These are phyloP conservation scores for Polyommatus iphigenia DNA, from an alignment of 2,888 invertebrate genomes.

Conservation along the genomic window DNA sequence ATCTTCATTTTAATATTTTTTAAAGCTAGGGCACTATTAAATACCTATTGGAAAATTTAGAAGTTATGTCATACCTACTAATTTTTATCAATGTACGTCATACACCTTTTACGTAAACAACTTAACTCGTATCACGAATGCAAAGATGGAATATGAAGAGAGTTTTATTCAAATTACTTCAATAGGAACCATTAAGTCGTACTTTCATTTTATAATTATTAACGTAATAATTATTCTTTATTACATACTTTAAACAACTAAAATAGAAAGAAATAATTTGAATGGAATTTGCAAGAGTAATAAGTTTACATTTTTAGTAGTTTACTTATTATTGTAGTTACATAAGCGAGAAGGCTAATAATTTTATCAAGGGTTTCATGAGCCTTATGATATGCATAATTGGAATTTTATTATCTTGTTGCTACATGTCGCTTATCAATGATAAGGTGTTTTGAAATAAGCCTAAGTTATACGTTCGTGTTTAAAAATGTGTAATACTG, in stretches of 20 bases:
- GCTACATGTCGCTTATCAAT: not conserved
- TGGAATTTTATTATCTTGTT: not conserved
- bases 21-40: not conserved
- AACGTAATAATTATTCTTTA: not conserved
- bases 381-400: not conserved
- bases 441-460: constrained; percentile 17
- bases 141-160: not conserved
- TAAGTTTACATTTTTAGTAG: not conserved
- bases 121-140: not conserved
- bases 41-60: not conserved
- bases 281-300: not conserved
- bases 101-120: constrained; percentile 8
- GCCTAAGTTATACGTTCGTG: not conserved
- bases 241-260: not conserved
- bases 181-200: not conserved
- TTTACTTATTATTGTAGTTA: not conserved
- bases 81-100: constrained; percentile 8
- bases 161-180: not conserved
- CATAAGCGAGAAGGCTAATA: not conserved
- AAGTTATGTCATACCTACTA: not conserved
- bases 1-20: not conserved
- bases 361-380: not conserved
- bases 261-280: not conserved
- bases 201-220: not conserved
- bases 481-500: not conserved